Evolutionary conservation across 2,888 invertebrate genomes (phyloP), one percentile per base, ranked within the genome.

Genomic region (Drosophila cognata): DNA sequence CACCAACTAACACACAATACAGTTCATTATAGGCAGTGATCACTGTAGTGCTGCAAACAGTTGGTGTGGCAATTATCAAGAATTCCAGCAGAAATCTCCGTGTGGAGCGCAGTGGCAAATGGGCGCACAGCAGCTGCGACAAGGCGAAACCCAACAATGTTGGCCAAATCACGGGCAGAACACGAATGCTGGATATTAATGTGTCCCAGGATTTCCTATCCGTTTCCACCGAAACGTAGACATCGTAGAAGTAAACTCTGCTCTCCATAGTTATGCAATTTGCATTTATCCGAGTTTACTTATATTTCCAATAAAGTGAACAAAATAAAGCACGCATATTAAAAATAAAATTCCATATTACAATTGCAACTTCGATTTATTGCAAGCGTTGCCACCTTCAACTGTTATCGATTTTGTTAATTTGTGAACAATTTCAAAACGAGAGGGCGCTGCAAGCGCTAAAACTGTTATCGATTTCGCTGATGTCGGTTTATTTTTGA

Each of bases 31-130:
- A 86, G 6, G 93, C 84, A 28, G 94, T 91, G 29, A 94, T 88
- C 55, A 95, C 73, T n/a, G 95, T 96, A 57, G 95, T 94, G 29
- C 93, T 94, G 51, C 95, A 77, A 68, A 95, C 94, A 53, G 94
- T 89, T 11, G 96, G 94, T 18, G 95, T 51, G 3, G 95, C 93
- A 70, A 96, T 94, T 7, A 94, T 74, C 0, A 94, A 25, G 82
- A 95, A 95, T 92, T 96, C 96, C 21, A 94, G 84, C 1, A 83
- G 46, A 85, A 94, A 95, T 71, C 88, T 79, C 29, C 61, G 46
- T 21, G 57, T 65, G 6, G 81, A 83, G 4, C 35, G 60, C 25
- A 51, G 2, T 0, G 84, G 51, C 41, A 86, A 38, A 33, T 71
- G 67, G 2, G 62, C 52, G 21, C 71, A 71, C 33, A 78, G n/a